These are phyloP conservation scores for Palloptera scutellata DNA, from an alignment of 2,888 invertebrate species.

Conservation along the genomic window DNA sequence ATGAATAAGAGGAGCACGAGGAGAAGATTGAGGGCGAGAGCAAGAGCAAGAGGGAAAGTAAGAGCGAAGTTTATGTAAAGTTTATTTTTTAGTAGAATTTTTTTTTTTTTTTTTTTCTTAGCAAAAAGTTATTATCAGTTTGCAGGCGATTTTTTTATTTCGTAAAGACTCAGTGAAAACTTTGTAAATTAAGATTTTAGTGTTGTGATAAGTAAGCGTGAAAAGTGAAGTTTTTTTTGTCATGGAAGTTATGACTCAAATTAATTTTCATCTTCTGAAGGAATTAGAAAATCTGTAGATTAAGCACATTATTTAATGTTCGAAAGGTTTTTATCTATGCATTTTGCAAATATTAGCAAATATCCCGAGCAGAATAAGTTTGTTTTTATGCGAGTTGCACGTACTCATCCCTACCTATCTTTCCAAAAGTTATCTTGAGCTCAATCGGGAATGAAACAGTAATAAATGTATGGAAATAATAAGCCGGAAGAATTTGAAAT, in stretches of 20 bases:
- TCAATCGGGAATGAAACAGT: too few relatives aligned
- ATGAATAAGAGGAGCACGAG: too few relatives aligned
- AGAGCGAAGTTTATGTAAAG: neutral
- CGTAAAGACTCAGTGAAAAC: slow-evolving; percentile 11
- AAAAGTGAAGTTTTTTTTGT: neutral
- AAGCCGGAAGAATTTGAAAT: too few relatives aligned
- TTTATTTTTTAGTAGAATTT: neutral
- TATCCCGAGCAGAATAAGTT: too few relatives aligned
- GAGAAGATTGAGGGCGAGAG: too few relatives aligned
- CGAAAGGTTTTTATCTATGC: too few relatives aligned
- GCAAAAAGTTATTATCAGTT: neutral
- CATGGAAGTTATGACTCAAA: neutral
- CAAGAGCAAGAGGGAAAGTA: neutral
- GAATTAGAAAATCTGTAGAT: neutral
- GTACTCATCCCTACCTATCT: too few relatives aligned
- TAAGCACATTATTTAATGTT: too few relatives aligned
- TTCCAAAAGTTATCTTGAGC: too few relatives aligned
- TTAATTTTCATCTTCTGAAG: slow-evolving; percentile 4
- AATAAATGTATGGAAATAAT: too few relatives aligned
- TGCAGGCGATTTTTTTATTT: neutral
- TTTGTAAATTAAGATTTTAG: slow-evolving; percentile 19
- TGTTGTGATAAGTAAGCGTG: neutral
- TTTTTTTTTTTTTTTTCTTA: neutral
- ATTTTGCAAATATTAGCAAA: too few relatives aligned
- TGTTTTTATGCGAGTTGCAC: too few relatives aligned